These are phyloP conservation scores for Listronotus bonariensis DNA, from an alignment of 1,140 invertebrate genomes.

Conservation along the genomic window DNA sequence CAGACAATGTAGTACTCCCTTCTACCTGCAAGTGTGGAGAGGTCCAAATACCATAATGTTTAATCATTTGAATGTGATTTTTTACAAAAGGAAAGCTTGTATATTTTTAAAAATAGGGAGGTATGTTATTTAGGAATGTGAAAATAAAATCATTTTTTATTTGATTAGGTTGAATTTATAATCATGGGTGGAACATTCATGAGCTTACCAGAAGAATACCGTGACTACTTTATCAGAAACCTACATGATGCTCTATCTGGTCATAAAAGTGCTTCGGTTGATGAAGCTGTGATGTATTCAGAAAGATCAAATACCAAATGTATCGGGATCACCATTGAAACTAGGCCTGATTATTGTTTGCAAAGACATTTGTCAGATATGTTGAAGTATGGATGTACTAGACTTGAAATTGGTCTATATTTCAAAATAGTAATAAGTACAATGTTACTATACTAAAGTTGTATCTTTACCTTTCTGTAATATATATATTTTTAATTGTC, in stretches of 20 bases:
- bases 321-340: constrained; percentile 99
- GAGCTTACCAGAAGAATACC: constrained; percentile 94
- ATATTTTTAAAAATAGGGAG: too few relatives aligned
- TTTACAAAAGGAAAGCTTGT: too few relatives aligned
- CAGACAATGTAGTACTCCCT: too few relatives aligned
- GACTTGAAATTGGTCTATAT: constrained; percentile 57
- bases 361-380: constrained; percentile 96
- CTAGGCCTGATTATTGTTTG: constrained; percentile 97
- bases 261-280: constrained; percentile 87
- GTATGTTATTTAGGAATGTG: too few relatives aligned
- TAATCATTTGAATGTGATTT: too few relatives aligned
- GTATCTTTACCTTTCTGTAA: too few relatives aligned
- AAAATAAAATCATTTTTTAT: too few relatives aligned
- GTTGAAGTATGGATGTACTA: constrained; percentile 91
- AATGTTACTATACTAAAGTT: too few relatives aligned
- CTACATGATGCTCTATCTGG: constrained; percentile 98
- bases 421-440: too few relatives aligned
- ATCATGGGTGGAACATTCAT: constrained; percentile 99
- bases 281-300: constrained; percentile 95
- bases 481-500: too few relatives aligned
- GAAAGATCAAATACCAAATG: constrained; percentile 95
- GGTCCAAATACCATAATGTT: too few relatives aligned
- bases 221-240: constrained; percentile 98
- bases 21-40: too few relatives aligned
- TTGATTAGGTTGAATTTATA: constrained; percentile 88